Base-by-base conservation (phyloP, 2,113 vertebrate species). In the Fulmarus glacialis region DNA sequence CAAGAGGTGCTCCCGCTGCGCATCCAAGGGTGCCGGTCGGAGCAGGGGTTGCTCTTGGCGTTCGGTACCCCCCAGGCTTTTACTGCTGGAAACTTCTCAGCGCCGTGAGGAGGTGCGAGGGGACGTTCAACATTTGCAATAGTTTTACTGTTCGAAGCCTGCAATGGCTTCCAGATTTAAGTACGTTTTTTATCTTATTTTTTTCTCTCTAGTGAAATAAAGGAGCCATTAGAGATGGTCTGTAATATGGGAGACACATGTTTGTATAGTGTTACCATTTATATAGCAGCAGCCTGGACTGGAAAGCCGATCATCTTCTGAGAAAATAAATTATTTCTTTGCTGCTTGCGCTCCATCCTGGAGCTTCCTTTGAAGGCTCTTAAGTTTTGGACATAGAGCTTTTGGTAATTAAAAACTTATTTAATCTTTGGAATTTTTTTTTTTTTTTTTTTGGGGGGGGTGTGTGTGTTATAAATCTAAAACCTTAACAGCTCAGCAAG, bases 1-100 rank as follows among this genome's bases (percentile, higher is more conserved):
- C 1, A 1, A 1, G 48, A 68, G 26, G 23, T 63, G 67, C 30
- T 83, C 45, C 43, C 1, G 0, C 50, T 42, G 62, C 0, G 15
- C 62, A 45, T 62, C 83, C 68, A 22, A 14, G 22, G 79, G 45
- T 75, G 55, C n/a, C 3, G 7, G 52, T 29, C 26, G 42, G 55
- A 67, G 70, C 55, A 36, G 60, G 34, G 10, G 15, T 60, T 48
- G 26, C 68, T 63, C 22, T 47, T 24, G 5, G n/a, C 2, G 1
- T 73, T 32, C 79, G 71, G 34, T 50, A 52, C 12, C 22, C 42
- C 20, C 12, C 0, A 1, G 34, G 36, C 16, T 86, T 34, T 52
- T 52, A 14, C 53, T 62, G 20, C 40, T 70, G 52, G 56, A 50
- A 71, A 38, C 34, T 8, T 52, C 53, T 58, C 4, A 12, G 29